phyloP scores from a whole-genome alignment of 1,140 invertebrate species.

The Temnothorax nylanderi region DNA sequence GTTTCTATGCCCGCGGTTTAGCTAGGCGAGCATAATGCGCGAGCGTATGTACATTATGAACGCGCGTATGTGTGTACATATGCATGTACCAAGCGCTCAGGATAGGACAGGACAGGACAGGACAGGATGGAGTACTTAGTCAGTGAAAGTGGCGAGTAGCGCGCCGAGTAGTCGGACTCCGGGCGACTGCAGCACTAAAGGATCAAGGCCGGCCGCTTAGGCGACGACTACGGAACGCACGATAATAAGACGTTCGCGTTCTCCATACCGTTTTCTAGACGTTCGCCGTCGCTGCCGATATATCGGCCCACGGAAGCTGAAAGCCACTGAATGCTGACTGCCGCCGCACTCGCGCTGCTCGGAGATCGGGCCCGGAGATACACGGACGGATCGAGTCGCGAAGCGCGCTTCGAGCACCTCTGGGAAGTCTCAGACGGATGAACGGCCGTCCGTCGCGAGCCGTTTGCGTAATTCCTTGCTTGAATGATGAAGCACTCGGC shows the following conservation, averaged over 20 bases:
- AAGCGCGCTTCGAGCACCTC: conserved; percentile 31
- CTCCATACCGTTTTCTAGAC: conserved; percentile 46
- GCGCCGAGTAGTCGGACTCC: conserved; percentile 69
- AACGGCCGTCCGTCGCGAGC: conserved; percentile 25
- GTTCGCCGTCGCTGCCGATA: conserved; percentile 2
- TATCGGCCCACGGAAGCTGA: conserved; percentile 53
- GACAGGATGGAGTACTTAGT: conserved; percentile 74
- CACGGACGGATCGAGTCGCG: conserved; percentile 2
- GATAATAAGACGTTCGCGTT: conserved; percentile 65
- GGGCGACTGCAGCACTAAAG: conserved; percentile 81
- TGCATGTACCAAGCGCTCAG: conserved; percentile 50
- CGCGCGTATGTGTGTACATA: conserved; percentile 4
- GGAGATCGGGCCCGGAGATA: conserved; percentile 33
- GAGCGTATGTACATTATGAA: conserved; percentile 25
- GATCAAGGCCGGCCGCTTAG: conserved; percentile 82
- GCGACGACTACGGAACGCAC: conserved; percentile 64
- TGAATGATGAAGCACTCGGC: conserved; percentile 49
- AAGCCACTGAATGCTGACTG: conserved; percentile 48
- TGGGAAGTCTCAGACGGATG: conserved; percentile 31
- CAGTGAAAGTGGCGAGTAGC: conserved; percentile 81
- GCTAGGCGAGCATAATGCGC: conserved; percentile 74
- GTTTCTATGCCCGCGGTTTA: conserved; percentile 66
- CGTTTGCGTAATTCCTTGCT: conserved; percentile 54
- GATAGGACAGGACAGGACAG: conserved; percentile 66
- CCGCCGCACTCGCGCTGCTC: not conserved